Percentiles rank a stretch among this genome's conserved stretches.
Conservation (phyloP, 2,113 vertebrate species). For the Oryzias melastigma region DNA sequence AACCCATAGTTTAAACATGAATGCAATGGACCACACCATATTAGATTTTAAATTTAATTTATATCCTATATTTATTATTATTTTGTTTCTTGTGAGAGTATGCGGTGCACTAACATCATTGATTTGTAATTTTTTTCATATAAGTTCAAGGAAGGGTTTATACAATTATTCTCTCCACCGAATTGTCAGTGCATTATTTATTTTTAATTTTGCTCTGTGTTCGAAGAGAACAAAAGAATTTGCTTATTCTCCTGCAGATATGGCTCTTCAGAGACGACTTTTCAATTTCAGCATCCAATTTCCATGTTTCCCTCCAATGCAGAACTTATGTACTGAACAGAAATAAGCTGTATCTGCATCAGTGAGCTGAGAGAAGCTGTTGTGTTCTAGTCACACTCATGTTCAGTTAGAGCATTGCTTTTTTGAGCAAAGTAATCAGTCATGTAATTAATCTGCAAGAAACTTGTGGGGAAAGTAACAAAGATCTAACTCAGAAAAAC, state of each 20-base stretch:
- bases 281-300: constrained; percentile 67
- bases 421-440: constrained; percentile 76
- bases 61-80: no score
- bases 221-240: constrained; percentile 46
- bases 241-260: constrained; percentile 33
- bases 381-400: constrained; percentile 59
- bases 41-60: no score
- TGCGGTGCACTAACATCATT: no score
- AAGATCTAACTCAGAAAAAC: constrained; percentile 55
- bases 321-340: constrained; percentile 50
- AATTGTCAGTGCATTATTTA: constrained; percentile 58
- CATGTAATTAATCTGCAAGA: constrained; percentile 79
- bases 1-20: no score
- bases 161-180: constrained; percentile 32
- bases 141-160: not conserved
- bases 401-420: constrained; percentile 58
- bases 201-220: constrained; percentile 25
- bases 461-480: constrained; percentile 68
- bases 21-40: no score
- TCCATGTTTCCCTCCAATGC: constrained; percentile 51
- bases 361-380: constrained; percentile 68
- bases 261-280: constrained; percentile 49
- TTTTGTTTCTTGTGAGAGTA: no score
- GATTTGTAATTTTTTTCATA: not conserved
- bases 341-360: constrained; percentile 62